Evolutionary conservation across 2,797 vertebrate species (phyloP), one percentile per base, ranked within the genome.

Genomic region (Toxotes lorentzi): DNA sequence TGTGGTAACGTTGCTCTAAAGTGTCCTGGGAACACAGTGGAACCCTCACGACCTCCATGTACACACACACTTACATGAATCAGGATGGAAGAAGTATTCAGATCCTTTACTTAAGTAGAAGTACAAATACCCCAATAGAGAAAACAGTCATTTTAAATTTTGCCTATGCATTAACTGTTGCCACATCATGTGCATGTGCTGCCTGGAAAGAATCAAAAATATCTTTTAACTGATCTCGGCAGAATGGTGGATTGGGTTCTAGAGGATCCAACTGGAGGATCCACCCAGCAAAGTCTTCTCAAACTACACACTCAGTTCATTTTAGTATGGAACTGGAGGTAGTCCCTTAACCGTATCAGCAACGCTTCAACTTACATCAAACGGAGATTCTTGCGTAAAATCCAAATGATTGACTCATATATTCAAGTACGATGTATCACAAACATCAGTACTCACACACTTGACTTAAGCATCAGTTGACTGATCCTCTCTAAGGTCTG

Each of bases 1-100:
- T 9, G 62, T 69, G 80, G 80, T n/a, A n/a, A 72, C 3, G 51
- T 87, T 72, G 19, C 66, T 63, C 69, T 12, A 12, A 57, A 51
- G 40, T 48, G 71, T 54, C 73, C 70, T 81, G 64, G 58, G 70
- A 66, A 68, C 43, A 69, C 56, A 62, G 50, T 32, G 65, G 67
- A 82, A 10, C 45, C 58, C 35, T 70, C 62, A 17, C 0, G 11
- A 68, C 69, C 47, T 79, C 24, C 50, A 27, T 1, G 16, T 61
- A 70, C 30, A 64, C 47, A 53, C 58, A 67, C 17, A 73, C 47
- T 51, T 34, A 38, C 38, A 66, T 10, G 16, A 50, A 41, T 1
- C 10, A 30, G 16, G 54, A 9, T 61, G 51, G 41, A 59, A 32
- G 51, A 40, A 41, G 23, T 50, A 34, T 50, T 38, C 23, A 68